Base-by-base conservation (phyloP, 2,888 invertebrate genomes). In the Cristatella mucedo region DNA sequence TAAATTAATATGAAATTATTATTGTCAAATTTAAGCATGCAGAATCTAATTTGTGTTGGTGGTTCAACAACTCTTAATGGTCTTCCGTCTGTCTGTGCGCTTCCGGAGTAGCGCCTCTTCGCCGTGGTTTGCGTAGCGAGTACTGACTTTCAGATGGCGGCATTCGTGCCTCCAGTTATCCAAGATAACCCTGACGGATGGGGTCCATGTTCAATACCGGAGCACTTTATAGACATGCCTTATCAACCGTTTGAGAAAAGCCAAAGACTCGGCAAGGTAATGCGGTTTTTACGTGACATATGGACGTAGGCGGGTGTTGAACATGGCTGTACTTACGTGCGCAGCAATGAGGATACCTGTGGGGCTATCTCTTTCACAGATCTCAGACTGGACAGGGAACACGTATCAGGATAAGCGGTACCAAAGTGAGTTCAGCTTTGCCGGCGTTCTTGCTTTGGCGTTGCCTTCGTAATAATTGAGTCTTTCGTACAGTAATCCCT, bases 201-300 rank as follows among this genome's bases (percentile, higher is more conserved):
- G 95, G 95, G 97, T 11, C 97, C 97, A 32, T 82, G 81, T 68
- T 82, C 83, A 66, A 74, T 89, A 68, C 86, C 89, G 40, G 85
- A 85, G 44, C 83, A 85, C 58, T 91, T 86, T 68, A 79, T 80
- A 59, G 86, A 89, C 68, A 84, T 91, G 78, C 95, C 95, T 7
- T 99, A 95, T 69, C 95, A 97, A 69, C 93, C 93, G 29, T 99
- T 93, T 67, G 89, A 93, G 52, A 99, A 97, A 71, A 87, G 87
- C 45, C 95, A 97, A 68, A 79, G 93, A 53, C 74, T 97, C 49
- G 97, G 97, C 53, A 95, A 95, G 75, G 93, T 93, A 46, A 45
- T 41, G 33, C 3, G 16, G 4, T 5, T 3, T 33, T 33, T 26
- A n/a, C 26, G 9, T n/a, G 9, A 26, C 26, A 9, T 26, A 7